Base-by-base conservation (phyloP, 2,113 vertebrate genomes). In the Bufo gargarizans region DNA sequence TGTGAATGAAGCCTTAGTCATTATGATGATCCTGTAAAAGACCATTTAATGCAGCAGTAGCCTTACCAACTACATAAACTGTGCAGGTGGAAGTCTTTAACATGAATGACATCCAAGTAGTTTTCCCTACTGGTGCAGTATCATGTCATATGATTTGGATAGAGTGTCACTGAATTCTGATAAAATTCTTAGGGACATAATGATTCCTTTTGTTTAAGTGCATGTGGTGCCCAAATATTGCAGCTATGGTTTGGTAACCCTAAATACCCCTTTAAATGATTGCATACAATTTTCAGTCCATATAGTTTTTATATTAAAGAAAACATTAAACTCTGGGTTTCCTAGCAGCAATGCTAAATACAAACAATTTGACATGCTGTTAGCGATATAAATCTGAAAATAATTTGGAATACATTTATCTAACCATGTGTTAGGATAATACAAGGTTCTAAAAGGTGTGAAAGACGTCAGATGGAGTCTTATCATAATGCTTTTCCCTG, bases 401-500 rank as follows among this genome's bases (percentile, higher is more conserved):
- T 49, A 19, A 76, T 76, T 50, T 76, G 47, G 17, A 76, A 76
- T 50, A 50, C 47, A 76, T 76, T 76, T 50, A 50, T 76, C 50
- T 50, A 50, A 45, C 19, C 45, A 76, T 76, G 19, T 50, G 47
- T 76, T 20, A 0, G 33, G 45, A 76, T 50, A 76, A 76, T 76
- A 76, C 50, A 50, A 45, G 72, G 72, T 50, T 76, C 43, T 17
- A 19, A 6, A 74, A 74, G 43, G 43, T 43, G 47, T 47, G 33
- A 76, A 76, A 76, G 47, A 50, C 10, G 17, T 4, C 47, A 76
- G 45, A 76, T 76, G 47, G 17, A 76, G 72, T 11, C 17, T 76
- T 76, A 76, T 76, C 72, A 76, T 49, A 20, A 76, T 76, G 45
- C 72, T 76, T 76, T 50, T 76, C 72, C 72, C 45, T 76, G 72